Base-by-base conservation (phyloP, 2,797 vertebrate genomes). In the Clarias laeviceps region DNA sequence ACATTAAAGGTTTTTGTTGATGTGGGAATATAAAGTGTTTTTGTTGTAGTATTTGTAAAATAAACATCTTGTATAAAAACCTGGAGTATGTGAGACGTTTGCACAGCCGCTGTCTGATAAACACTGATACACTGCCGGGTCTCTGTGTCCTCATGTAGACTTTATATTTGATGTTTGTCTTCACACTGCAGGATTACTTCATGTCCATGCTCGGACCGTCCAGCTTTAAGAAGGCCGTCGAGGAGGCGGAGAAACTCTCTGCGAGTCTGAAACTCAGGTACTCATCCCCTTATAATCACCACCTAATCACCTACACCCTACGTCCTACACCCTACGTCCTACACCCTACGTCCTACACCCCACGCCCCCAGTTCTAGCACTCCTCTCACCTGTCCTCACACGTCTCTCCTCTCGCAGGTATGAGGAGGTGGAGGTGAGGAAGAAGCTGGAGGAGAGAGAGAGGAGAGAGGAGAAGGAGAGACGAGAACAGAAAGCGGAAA, bases 251-350 rank as follows among this genome's bases (percentile, higher is more conserved):
- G 94, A 98, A 96, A 92, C 96, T 99, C 32, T 97, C 98, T 56
- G 97, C 97, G 90, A 99, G 98, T 93, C 96, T 99, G 93, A 99
- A 99, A 94, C 96, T 98, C 92, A 97, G 98, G 98, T 99, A 91
- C 87, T 87, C 90, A 20, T 57, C 34, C 84, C 72, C 24, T 62
- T 62, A 40, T 40, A 7, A 40, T 40, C 37, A 37, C 37, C 0
- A 15, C 11, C 18, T 32, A 59, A n/a, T 20, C 24, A 20, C 45
- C 12, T 0, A 32, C 45, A 45, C 37, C 1, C 50, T 45, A 0
- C 3, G 11, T 32, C 11, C 29, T 24, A 12, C 4, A 45, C 11
- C 1, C n/a, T 72, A 0, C 1, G 34, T 5, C 17, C 64, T 15
- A 4, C 40, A 8, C 7, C 40, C 40, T 40, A 8, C 40, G 22